Conservation (phyloP, 2,888 invertebrate genomes). For the Sturmia bella region DNA sequence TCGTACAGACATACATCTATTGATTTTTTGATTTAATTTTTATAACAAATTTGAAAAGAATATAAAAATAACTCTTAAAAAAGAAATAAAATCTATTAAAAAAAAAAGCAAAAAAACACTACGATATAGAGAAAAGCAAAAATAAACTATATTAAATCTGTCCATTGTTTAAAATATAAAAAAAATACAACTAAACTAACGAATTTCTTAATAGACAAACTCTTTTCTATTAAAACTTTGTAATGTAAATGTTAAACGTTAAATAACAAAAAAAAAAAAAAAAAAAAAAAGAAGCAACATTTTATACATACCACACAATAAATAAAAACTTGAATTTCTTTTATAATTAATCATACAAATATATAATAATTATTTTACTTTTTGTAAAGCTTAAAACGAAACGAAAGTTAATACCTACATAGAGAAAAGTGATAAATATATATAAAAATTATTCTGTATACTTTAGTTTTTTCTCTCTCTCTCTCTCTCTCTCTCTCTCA, state of each 20-base stretch:
- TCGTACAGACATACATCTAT: conserved; percentile 31
- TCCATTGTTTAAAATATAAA: conserved; percentile 65
- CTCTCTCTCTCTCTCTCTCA: too few species aligned
- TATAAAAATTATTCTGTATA: conserved; percentile 50
- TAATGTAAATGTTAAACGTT: conserved; percentile 59
- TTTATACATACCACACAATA: too few species aligned
- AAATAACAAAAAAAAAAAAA: conserved; percentile 2
- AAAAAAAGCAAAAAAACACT: too few species aligned
- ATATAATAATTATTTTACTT: conserved; percentile 12
- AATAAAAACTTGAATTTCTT: conserved; percentile 34
- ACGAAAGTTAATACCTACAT: conserved; percentile 24
- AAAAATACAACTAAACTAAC: conserved; percentile 69
- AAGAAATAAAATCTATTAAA: conserved; percentile 21
- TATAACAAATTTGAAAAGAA: conserved; percentile 30
- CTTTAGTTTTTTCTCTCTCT: neutral
- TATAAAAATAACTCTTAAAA: conserved; percentile 24
- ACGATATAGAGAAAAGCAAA: conserved; percentile 17
- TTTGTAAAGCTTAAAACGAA: conserved; percentile 48
- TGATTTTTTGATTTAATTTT: conserved; percentile 59
- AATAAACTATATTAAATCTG: conserved; percentile 61
- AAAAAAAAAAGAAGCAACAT: too few species aligned
- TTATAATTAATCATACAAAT: conserved; percentile 37
- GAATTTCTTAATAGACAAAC: conserved; percentile 77
- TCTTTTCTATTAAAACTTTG: conserved; percentile 53
- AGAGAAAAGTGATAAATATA: conserved; percentile 54